A percentile compares a stretch with the other conserved stretches of the same genome.
Conservation (phyloP, 1,140 invertebrate genomes). For the Drosophila punjabiensis region DNA sequence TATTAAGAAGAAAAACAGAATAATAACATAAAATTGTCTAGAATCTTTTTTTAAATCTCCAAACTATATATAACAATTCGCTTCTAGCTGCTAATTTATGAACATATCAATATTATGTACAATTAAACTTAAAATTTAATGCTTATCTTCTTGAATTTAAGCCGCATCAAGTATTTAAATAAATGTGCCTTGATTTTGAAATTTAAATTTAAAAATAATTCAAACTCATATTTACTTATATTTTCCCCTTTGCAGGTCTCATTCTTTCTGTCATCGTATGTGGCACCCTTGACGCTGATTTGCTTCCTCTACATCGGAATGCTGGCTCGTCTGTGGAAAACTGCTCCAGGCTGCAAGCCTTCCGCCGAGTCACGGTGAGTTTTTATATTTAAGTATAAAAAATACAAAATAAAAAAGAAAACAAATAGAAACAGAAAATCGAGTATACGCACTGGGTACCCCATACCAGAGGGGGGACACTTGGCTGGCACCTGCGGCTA, state of each 20-base stretch:
- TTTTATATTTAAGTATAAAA: too few species aligned
- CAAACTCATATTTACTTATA: too few species aligned
- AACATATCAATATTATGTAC: too few species aligned
- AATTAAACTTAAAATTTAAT: too few species aligned
- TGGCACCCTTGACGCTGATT: conserved; percentile 94
- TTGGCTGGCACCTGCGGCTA: conserved; percentile 30
- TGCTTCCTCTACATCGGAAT: conserved; percentile 96
- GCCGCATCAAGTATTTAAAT: background rate
- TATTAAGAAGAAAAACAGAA: too few species aligned
- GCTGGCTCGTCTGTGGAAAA: conserved; percentile 95
- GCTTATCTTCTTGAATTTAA: background rate
- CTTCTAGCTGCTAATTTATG: too few species aligned
- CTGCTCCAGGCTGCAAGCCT: conserved; percentile 90
- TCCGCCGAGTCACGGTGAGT: conserved; percentile 87
- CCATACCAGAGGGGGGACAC: too few species aligned
- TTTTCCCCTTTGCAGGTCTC: conserved; percentile 87
- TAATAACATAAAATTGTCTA: too few species aligned
- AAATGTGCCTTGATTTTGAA: background rate
- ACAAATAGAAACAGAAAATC: conserved; percentile 12
- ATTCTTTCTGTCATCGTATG: conserved; percentile 94
- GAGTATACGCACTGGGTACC: conserved; percentile 19
- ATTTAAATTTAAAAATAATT: background rate
- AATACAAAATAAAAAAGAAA: too few species aligned
- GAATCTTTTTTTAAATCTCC: too few species aligned
- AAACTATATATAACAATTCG: too few species aligned